phyloP scores from a whole-genome alignment of 1,140 invertebrate species.

The Araneus ventricosus region DNA sequence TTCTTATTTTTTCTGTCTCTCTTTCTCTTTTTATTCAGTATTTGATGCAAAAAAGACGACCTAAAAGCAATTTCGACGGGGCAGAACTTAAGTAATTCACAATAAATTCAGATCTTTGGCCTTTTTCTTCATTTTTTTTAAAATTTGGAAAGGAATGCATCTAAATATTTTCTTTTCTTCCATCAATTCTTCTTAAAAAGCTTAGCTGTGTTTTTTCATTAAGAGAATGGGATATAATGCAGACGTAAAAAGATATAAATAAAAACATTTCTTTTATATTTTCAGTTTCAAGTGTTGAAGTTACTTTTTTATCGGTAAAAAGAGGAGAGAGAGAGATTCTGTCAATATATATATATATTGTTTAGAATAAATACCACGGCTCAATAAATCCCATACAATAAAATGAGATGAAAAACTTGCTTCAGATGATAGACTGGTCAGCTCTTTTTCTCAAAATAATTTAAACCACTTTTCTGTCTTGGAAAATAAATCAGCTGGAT shows the following conservation, averaged over 20 bases:
- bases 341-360: background rate
- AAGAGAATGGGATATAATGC: background rate
- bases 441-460: no score
- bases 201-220: background rate
- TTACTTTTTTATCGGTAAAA: background rate
- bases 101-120: conserved; percentile 46
- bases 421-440: no score
- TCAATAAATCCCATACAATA: background rate
- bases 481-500: no score
- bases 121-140: background rate
- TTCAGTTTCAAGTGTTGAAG: background rate
- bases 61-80: conserved; percentile 47
- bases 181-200: background rate
- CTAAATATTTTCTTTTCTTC: background rate
- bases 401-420: background rate
- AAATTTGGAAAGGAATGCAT: background rate
- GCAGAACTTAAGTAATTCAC: background rate
- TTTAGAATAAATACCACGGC: background rate
- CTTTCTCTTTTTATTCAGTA: background rate
- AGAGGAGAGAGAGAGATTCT: background rate
- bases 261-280: background rate
- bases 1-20: background rate
- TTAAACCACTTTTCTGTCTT: no score
- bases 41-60: conserved; percentile 26
- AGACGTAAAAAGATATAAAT: background rate